phyloP scores from a whole-genome alignment of 1,140 invertebrate species.

The Lepidurus packardi region DNA sequence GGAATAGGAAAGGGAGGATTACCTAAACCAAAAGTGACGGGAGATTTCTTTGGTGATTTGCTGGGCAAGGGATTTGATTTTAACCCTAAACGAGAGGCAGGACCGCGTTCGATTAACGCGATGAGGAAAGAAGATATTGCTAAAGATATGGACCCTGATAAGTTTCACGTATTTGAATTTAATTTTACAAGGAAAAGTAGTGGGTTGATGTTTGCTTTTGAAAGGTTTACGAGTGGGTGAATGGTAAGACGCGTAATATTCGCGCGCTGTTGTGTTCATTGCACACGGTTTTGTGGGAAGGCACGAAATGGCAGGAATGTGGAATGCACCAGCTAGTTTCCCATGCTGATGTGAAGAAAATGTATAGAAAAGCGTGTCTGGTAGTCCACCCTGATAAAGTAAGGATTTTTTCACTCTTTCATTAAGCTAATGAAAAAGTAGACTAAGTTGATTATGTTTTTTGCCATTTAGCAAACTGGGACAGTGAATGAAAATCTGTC shows the following conservation, averaged over 20 bases:
- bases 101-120: slow-evolving; percentile 82
- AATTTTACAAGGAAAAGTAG: slow-evolving; percentile 15
- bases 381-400: slow-evolving; percentile 98
- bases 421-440: neutral
- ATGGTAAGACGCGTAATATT: slow-evolving; percentile 95
- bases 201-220: neutral
- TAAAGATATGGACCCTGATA: slow-evolving; percentile 85
- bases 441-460: slow-evolving; percentile 29
- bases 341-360: slow-evolving; percentile 87
- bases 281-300: slow-evolving; percentile 90
- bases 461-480: slow-evolving; percentile 70
- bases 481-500: slow-evolving; percentile 85
- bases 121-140: slow-evolving; percentile 83
- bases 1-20: slow-evolving; percentile 37
- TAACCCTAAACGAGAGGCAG: slow-evolving; percentile 64
- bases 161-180: slow-evolving; percentile 65
- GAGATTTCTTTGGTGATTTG: slow-evolving; percentile 83
- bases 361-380: slow-evolving; percentile 90
- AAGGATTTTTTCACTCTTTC: slow-evolving; percentile 36
- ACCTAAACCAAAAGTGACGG: slow-evolving; percentile 47
- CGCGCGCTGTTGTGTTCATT: slow-evolving; percentile 88
- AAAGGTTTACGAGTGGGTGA: slow-evolving; percentile 71
- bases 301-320: slow-evolving; percentile 82
- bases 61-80: slow-evolving; percentile 83
- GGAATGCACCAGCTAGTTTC: slow-evolving; percentile 92